Conservation (phyloP, 2,888 invertebrate genomes). For the Ochropacha duplaris region DNA sequence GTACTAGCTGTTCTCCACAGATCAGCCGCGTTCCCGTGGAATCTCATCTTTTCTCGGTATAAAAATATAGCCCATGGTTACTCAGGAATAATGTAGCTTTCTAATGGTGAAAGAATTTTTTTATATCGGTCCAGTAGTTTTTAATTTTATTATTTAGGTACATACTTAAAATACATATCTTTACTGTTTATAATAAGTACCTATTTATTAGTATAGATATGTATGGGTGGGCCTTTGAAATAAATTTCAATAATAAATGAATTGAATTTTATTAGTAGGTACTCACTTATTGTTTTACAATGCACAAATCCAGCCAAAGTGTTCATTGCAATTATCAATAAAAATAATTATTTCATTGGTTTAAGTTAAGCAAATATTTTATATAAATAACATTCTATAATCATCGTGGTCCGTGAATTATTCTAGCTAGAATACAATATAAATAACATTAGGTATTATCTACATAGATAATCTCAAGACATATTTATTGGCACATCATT, state of each 20-base stretch:
- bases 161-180: too few species aligned
- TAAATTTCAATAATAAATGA: background rate
- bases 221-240: too few species aligned
- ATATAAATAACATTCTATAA: conserved; percentile 20
- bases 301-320: conserved; percentile 56
- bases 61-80: too few species aligned
- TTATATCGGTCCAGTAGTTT: too few species aligned
- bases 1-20: too few species aligned
- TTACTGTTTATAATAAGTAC: too few species aligned
- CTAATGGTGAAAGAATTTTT: too few species aligned
- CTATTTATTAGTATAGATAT: too few species aligned
- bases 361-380: conserved; percentile 7
- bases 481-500: conserved; percentile 32
- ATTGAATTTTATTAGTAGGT: background rate
- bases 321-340: conserved; percentile 38
- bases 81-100: too few species aligned
- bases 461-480: conserved; percentile 15
- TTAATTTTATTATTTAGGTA: too few species aligned
- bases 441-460: conserved; percentile 13
- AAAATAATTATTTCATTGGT: conserved; percentile 7
- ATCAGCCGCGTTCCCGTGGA: too few species aligned
- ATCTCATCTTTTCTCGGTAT: too few species aligned
- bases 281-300: conserved; percentile 18
- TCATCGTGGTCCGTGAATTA: conserved; percentile 34
- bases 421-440: conserved; percentile 18